phyloP scores from a whole-genome alignment of 2,888 invertebrate species.

The Synergus umbraculus region DNA sequence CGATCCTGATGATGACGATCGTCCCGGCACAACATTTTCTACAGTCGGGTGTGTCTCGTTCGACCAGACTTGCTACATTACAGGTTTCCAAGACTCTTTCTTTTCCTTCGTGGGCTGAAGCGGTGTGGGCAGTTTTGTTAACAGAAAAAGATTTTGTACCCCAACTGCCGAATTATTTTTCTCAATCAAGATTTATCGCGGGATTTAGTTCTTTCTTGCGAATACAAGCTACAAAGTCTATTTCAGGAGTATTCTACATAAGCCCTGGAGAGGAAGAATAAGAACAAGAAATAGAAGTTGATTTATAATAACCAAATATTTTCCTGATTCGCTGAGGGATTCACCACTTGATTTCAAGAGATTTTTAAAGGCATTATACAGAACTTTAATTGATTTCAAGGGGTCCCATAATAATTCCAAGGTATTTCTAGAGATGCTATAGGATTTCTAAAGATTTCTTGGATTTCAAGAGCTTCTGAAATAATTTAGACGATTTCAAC shows the following conservation, averaged over 20 bases:
- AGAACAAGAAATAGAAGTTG: background rate
- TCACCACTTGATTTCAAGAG: too few relatives aligned
- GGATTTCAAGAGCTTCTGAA: too few relatives aligned
- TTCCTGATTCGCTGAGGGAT: background rate
- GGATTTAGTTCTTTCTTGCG: background rate
- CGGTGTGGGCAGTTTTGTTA: constrained; percentile 10
- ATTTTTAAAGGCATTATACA: too few relatives aligned
- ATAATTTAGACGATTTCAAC: too few relatives aligned
- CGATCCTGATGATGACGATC: constrained; percentile 49
- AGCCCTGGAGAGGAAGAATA: background rate
- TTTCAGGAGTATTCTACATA: background rate
- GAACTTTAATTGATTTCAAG: too few relatives aligned
- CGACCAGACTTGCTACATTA: constrained; percentile 10
- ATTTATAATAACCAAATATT: background rate
- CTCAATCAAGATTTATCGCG: background rate
- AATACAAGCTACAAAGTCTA: background rate
- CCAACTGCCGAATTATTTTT: constrained; percentile 5
- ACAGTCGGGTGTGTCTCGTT: constrained; percentile 9
- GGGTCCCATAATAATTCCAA: too few relatives aligned
- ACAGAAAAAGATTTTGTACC: constrained; percentile 9
- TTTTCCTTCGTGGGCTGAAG: background rate
- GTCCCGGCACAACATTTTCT: constrained; percentile 51
- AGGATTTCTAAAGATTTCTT: too few relatives aligned
- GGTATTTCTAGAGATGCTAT: too few relatives aligned
- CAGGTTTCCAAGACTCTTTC: constrained; percentile 2